Base-by-base conservation (phyloP, 2,113 vertebrate species). In the Corythornis madagascariensis region DNA sequence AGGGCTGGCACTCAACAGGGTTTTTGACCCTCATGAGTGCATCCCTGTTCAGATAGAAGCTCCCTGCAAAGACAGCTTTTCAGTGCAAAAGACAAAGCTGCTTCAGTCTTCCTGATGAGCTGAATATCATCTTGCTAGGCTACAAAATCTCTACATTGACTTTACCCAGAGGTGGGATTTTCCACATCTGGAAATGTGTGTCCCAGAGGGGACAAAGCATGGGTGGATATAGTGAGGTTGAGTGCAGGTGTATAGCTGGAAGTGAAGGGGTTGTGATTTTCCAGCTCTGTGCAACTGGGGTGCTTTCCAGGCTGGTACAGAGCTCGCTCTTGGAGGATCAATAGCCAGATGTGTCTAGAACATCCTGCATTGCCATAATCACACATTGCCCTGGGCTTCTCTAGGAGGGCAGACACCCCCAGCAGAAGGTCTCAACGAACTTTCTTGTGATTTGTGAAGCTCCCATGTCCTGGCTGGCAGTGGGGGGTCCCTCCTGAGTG, bases 11-110 rank as follows among this genome's bases (percentile, higher is more conserved):
- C 11, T 11, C 33, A 64, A 3, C 4, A 9, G 43, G 29, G 65
- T 12, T 79, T 86, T 71, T 40, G 35, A 56, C 28, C 5, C 14
- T 61, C 20, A 7, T 5, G 11, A 74, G 9, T 11, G 13, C 31
- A 31, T 22, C 17, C 40, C 6, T 1, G 0, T 65, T 71, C 45
- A 47, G 35, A 61, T 10, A 1, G 0, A 74, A 74, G 52, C 12
- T 56, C 6, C 33, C 52, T 76, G 26, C 52, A 74, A 24, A 73
- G 19, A 63, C 0, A 4, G 42, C 71, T 43, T 67, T 78, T n/a
- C 61, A 74, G 28, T 35, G 11, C 19, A 83, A 70, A 83, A 65
- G 20, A 24, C 25, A 45, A 50, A 84, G 21, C 19, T 74, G 35
- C 40, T 70, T 70, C 63, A 42, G 45, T n/a, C 61, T 89, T 60